These are phyloP conservation scores for Halcyon malimbica DNA, from an alignment of 2,113 vertebrate genomes.

Conservation along the genomic window DNA sequence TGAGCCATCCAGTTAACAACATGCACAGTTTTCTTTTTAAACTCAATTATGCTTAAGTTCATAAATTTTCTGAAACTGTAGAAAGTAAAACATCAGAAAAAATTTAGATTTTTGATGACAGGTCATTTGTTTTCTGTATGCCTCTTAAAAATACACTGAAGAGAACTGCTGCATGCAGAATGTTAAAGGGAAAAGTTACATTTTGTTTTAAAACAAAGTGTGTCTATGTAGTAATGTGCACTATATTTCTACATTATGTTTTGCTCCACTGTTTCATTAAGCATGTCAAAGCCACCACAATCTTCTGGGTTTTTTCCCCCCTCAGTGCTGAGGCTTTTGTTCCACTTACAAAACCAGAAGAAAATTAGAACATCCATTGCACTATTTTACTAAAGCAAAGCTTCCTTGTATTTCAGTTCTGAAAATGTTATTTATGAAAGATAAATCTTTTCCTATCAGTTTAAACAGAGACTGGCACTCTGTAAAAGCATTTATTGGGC, in stretches of 20 bases:
- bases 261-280: background rate
- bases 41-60: background rate
- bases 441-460: background rate
- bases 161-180: background rate
- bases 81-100: background rate
- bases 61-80: background rate
- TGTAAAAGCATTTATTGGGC: background rate
- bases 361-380: background rate
- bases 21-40: background rate
- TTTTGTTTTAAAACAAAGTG: background rate
- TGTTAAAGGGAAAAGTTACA: background rate
- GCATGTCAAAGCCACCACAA: background rate
- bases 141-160: background rate
- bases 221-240: background rate
- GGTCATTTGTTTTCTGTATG: background rate
- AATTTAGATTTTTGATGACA: background rate
- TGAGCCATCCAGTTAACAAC: constrained; percentile 64
- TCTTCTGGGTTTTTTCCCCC: background rate
- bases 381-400: background rate
- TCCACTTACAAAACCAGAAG: background rate
- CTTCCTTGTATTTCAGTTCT: background rate
- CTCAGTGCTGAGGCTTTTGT: background rate
- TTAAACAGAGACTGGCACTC: background rate
- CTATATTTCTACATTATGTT: background rate
- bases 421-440: background rate